Conservation (phyloP, 2,888 invertebrate genomes). For the Chrysolina americana region DNA sequence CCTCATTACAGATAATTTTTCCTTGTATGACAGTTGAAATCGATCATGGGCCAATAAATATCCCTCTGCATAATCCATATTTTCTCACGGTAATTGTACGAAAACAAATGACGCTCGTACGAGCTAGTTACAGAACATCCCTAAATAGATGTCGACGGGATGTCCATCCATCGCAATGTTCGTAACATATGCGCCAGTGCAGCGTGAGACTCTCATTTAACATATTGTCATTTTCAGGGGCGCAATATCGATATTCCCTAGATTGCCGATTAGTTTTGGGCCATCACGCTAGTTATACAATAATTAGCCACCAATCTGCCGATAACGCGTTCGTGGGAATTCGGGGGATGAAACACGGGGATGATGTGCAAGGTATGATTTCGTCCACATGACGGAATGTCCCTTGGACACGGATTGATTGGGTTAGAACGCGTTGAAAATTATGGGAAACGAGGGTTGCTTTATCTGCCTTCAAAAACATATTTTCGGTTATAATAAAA, state of each 20-base stretch:
- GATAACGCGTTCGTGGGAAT: constrained; percentile 46
- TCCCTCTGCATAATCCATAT: not conserved
- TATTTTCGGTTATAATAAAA: too few relatives aligned
- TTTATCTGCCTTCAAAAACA: too few relatives aligned
- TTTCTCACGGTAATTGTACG: constrained; percentile 35
- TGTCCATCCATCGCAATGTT: constrained; percentile 29
- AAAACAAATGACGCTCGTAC: constrained; percentile 36
- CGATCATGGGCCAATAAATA: not conserved
- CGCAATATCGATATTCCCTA: constrained; percentile 32
- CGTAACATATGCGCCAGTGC: constrained; percentile 37
- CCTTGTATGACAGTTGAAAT: too few relatives aligned
- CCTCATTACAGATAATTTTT: too few relatives aligned
- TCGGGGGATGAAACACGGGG: constrained; percentile 30
- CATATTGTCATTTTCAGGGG: constrained; percentile 29
- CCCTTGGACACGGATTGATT: not conserved
- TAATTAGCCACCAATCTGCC: constrained; percentile 50
- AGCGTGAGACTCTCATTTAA: constrained; percentile 36
- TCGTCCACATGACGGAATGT: constrained; percentile 18
- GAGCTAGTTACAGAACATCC: constrained; percentile 26
- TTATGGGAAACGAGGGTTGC: not conserved
- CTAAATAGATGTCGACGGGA: constrained; percentile 34
- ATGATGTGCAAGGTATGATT: constrained; percentile 24
- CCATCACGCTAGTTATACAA: constrained; percentile 38
- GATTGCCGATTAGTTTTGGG: constrained; percentile 36
- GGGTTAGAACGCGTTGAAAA: not conserved